Percentiles rank a stretch among this genome's conserved stretches.
Evolutionary conservation across 2,113 vertebrate genomes (phyloP).

Genomic region (Ptyas mucosa): DNA sequence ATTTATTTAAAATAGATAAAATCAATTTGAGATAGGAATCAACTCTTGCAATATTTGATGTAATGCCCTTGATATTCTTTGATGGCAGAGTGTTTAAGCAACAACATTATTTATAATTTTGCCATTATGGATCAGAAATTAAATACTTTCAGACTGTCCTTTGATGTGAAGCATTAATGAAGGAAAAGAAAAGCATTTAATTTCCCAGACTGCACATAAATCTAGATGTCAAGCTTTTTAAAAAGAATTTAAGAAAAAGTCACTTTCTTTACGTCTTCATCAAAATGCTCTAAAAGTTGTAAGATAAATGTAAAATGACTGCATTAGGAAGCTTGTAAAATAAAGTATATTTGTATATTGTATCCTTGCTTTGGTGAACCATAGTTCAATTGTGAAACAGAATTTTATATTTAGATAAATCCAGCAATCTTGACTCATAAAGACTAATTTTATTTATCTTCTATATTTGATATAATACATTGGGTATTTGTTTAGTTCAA

Average conservation of each 20-base stretch:
- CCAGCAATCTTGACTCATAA: not conserved
- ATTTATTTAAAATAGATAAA: not conserved
- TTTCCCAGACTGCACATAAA: not conserved
- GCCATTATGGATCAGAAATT: not conserved
- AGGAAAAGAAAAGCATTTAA: not conserved
- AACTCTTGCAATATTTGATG: not conserved
- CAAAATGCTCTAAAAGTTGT: not conserved
- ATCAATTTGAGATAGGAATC: not conserved
- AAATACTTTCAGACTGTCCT: not conserved
- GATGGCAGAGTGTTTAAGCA: not conserved
- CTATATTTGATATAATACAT: not conserved
- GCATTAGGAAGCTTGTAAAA: not conserved
- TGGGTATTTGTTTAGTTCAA: not conserved
- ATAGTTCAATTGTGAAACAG: not conserved
- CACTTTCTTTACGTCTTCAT: not conserved
- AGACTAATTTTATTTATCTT: not conserved
- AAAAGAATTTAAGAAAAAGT: not conserved
- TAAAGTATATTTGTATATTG: not conserved
- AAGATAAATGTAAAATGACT: not conserved
- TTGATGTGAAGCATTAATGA: not conserved
- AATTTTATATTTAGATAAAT: not conserved
- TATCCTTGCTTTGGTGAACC: not conserved
- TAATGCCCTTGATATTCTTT: not conserved
- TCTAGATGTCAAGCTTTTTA: not conserved
- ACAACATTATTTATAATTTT: not conserved